phyloP scores from a whole-genome alignment of 2,888 invertebrate genomes.

The Amphiduros pacificus region DNA sequence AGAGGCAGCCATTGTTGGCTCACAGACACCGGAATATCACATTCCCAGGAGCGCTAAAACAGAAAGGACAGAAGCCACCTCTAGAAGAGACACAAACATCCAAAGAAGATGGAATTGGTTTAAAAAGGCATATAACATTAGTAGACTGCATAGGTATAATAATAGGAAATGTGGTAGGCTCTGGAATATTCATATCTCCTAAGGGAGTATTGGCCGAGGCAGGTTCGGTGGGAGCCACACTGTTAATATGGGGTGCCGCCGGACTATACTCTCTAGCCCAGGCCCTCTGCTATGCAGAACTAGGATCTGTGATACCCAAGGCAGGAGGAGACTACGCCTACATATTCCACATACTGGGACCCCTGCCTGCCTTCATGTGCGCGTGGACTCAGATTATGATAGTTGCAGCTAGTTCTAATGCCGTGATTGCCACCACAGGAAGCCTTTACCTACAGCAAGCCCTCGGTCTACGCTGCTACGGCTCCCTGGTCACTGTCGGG shows the following conservation, averaged over 20 bases:
- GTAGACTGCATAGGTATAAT: conserved; percentile 13
- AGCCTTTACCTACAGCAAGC: conserved; percentile 17
- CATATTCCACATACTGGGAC: conserved; percentile 16
- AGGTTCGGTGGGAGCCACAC: conserved; percentile 18
- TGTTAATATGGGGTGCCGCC: conserved; percentile 14
- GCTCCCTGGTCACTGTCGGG: conserved; percentile 14
- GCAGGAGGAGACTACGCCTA: conserved; percentile 21
- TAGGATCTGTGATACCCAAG: conserved; percentile 14
- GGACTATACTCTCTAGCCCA: conserved; percentile 11
- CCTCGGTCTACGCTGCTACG: conserved; percentile 20
- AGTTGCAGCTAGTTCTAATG: conserved; percentile 5
- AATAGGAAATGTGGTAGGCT: conserved; percentile 18
- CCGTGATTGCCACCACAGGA: conserved; percentile 11
- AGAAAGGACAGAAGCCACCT: no score
- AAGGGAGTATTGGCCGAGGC: conserved; percentile 12
- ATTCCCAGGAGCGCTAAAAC: not conserved
- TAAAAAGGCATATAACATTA: conserved; percentile 11
- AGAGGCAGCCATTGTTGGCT: not conserved
- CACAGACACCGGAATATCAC: not conserved
- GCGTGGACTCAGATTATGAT: conserved; percentile 13
- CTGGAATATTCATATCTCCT: conserved; percentile 19
- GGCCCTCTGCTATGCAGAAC: conserved; percentile 20
- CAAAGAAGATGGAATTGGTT: no score
- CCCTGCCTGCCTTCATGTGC: conserved; percentile 17
- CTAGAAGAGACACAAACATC: no score